Evolutionary conservation across 1,140 invertebrate species (phyloP), one percentile per base, ranked within the genome.

Genomic region (Coenobita brevimanus): DNA sequence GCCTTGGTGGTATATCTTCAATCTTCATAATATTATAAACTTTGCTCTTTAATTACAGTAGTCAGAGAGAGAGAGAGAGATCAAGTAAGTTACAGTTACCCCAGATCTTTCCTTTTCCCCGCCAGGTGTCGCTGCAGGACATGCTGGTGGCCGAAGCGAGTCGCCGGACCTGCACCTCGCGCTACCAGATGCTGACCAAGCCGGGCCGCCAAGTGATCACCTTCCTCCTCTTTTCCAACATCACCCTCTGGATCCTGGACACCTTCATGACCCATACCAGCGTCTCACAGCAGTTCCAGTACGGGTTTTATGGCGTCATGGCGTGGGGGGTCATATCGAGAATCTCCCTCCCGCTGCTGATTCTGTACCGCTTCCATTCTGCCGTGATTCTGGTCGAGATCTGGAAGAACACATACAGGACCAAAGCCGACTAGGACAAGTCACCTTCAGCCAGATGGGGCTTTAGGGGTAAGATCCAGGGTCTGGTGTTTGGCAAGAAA

Each of bases 341-440:
- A 82, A 93, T 95, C 24, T 94, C 94, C 3, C 91, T 96, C 41
- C 95, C 95, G 0, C 92, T 96, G 0, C 91, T 95, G 2, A 95
- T 96, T 33, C 95, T 96, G 90, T 96, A 94, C 86, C 93, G 95
- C 43, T 96, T 96, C 92, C 96, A 96, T 91, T 95, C 95, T 8
- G 94, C 94, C 67, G 94, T 96, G 21, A 93, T 95, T 80, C 92
- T 96, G 13, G 93, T 95, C 10, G 95, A 96, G 89, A 94, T 95
- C 13, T 96, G 95, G 95, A 95, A 95, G 89, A 94, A 94, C 60
- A 93, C 94, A 6, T 94, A 94, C 92, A 93, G 93, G 62, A 91
- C 91, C 10, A 91, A 91, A 50, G 91, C 89, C n/a, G 89, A 88
- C 73, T 91, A 91, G 84, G 76, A 82, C n/a, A 71, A 24, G 71